Base-by-base conservation (phyloP, 2,888 invertebrate genomes). In the Tetheella fluctuosa region DNA sequence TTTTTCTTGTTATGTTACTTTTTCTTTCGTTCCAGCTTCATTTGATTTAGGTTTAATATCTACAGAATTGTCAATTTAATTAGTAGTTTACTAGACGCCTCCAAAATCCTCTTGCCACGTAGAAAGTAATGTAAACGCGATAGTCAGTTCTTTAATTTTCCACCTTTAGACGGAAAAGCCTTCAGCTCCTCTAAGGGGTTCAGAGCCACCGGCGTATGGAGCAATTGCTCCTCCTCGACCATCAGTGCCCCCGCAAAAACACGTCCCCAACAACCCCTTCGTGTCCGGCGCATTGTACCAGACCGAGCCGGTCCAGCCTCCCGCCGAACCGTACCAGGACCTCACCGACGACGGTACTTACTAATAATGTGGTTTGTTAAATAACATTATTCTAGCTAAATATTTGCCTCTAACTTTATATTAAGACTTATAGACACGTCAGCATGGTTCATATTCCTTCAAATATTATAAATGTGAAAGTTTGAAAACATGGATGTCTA, bases 271-370 rank as follows among this genome's bases (percentile, higher is more conserved):
- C 70, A 94, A 94, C 71, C 94, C 94, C 1, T 94, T 94, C 80
- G 94, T 94, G 20, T 94, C 94, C 60, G 95, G 95, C 10, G 94
- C 94, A 42, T 91, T 94, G 69, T 93, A 94, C 67, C 93, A 94
- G 68, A 94, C 95, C 62, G 94, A 95, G 76, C 94, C 94, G 7
- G 94, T 96, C 8, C 96, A 96, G 80, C 96, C 95, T 1, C 94
- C 94, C 64, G 88, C 95, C 1, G 94, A 94, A 65, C 94, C 95
- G 66, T 90, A 89, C 68, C 86, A 87, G 13, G 91, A 92, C 52
- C 86, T 88, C 59, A 85, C 88, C 4, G 86, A 86, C 57, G 88
- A 89, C 60, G 86, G 85, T 66, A 90, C 90, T 25, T 90, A 90
- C 67, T 90, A 85, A 77, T 61, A 20, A 34, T 34, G 20, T 37